A percentile compares a stretch with the other conserved stretches of the same genome.
These are phyloP conservation scores for Pipistrellus pipistrellus DNA, from an alignment of 2,797 vertebrate species.

Conservation along the genomic window DNA sequence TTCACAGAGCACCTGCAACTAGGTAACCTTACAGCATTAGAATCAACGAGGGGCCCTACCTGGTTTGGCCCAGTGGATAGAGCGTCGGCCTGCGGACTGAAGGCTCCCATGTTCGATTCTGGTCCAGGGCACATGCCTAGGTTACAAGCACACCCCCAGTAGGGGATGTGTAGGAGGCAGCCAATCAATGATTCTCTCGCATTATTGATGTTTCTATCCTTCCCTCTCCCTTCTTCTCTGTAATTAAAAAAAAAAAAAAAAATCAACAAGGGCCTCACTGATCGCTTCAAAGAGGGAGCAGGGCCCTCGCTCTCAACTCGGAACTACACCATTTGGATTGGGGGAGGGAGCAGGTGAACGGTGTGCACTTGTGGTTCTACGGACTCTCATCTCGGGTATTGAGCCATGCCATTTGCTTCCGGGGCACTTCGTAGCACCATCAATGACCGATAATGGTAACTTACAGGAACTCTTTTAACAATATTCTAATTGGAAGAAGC, in stretches of 20 bases:
- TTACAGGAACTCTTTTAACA: conserved; percentile 79
- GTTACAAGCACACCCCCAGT: too few species aligned
- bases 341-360: not conserved
- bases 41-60: not conserved
- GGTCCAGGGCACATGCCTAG: too few species aligned
- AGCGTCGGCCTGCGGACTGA: too few species aligned
- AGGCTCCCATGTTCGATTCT: too few species aligned
- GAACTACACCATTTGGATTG: not conserved
- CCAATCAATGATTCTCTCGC: too few species aligned
- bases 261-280: not conserved
- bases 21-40: not conserved
- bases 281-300: conserved; percentile 12
- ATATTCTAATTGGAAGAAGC: conserved; percentile 84
- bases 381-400: conserved; percentile 32
- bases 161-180: too few species aligned
- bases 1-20: not conserved
- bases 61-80: too few species aligned
- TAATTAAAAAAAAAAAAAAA: too few species aligned
- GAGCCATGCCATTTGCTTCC: conserved; percentile 45
- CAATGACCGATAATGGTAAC: conserved; percentile 72
- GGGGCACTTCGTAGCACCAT: conserved; percentile 23
- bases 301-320: conserved; percentile 49
- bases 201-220: too few species aligned
- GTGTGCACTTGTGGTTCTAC: not conserved
- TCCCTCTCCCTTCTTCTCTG: too few species aligned